phyloP scores from a whole-genome alignment of 1,140 invertebrate species.

The Drosophila triauraria region DNA sequence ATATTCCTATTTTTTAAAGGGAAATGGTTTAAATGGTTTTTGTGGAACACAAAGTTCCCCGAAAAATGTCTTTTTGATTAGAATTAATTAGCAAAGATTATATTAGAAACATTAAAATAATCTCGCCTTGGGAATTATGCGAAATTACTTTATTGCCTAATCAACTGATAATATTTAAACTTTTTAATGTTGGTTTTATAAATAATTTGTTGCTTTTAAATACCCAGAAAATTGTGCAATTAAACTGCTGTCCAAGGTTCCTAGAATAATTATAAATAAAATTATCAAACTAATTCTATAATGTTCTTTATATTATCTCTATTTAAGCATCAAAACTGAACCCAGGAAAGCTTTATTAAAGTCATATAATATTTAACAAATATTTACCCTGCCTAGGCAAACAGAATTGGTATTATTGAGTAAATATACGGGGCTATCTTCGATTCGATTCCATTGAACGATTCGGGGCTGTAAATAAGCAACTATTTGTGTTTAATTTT shows the following conservation, averaged over 20 bases:
- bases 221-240: no score
- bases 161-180: no score
- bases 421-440: slow-evolving; percentile 12
- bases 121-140: no score
- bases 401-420: background rate
- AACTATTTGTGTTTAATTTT: slow-evolving; percentile 42
- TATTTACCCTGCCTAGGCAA: background rate
- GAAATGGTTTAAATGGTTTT: no score
- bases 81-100: background rate
- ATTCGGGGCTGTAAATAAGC: slow-evolving; percentile 45
- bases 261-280: no score
- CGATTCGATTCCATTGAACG: slow-evolving; percentile 25
- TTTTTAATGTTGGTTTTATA: no score
- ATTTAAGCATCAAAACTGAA: no score
- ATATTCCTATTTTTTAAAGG: no score
- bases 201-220: no score
- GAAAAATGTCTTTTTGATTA: background rate
- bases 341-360: background rate
- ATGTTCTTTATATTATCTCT: background rate
- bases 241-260: background rate
- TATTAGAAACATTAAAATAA: background rate
- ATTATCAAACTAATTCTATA: background rate
- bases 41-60: no score
- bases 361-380: background rate
- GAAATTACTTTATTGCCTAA: background rate